Evolutionary conservation across 2,113 vertebrate species (phyloP).

Genomic region (Desmodus rotundus): DNA sequence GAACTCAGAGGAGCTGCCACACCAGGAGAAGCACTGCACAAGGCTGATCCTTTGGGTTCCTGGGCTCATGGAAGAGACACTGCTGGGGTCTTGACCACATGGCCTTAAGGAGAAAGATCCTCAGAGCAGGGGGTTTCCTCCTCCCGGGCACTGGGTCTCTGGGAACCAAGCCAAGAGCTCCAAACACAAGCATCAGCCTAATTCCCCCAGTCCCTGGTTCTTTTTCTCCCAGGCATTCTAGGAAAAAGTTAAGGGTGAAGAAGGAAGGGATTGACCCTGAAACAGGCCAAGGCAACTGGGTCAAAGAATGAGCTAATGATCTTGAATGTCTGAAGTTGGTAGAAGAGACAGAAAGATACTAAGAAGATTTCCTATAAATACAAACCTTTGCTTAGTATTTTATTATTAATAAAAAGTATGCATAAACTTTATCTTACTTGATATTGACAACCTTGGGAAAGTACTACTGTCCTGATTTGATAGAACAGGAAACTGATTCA

Average conservation of each 20-base stretch:
- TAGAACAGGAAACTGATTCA: not conserved
- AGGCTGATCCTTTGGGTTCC: not conserved
- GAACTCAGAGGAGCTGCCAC: not conserved
- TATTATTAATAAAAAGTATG: not conserved
- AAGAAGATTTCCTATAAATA: not conserved
- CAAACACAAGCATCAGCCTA: not conserved
- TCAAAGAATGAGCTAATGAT: not conserved
- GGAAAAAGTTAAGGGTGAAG: not conserved
- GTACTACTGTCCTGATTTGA: not conserved
- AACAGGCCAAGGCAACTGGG: not conserved
- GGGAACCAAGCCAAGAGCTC: not conserved
- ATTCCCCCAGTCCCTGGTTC: not conserved
- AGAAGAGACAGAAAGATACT: conserved; percentile 14
- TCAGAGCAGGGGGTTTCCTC: not conserved
- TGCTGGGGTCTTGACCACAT: not conserved
- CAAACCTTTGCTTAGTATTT: not conserved
- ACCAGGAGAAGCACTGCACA: not conserved
- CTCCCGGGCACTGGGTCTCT: not conserved
- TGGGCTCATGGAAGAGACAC: not conserved
- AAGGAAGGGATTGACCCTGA: not conserved
- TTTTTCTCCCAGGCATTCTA: not conserved
- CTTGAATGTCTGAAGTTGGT: not conserved
- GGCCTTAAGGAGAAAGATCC: not conserved
- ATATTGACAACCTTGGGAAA: not conserved
- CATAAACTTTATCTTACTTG: not conserved